phyloP scores from a whole-genome alignment of 2,113 vertebrate genomes.

The Bombycilla garrulus region DNA sequence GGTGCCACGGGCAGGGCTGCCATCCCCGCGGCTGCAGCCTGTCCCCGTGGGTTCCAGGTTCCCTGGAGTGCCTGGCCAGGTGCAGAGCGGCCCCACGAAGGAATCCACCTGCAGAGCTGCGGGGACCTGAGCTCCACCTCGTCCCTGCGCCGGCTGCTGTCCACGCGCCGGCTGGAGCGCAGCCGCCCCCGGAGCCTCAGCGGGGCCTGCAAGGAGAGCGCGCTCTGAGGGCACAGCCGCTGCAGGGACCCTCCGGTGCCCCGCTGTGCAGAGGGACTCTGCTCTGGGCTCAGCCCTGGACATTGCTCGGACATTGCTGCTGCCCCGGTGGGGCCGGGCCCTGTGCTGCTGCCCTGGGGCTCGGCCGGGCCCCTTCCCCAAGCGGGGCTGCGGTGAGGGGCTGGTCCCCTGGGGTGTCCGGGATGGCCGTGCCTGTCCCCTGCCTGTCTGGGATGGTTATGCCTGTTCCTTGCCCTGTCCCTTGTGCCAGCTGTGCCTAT shows the following conservation, averaged over 20 bases:
- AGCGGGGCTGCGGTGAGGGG: background rate
- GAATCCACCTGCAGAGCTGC: slow-evolving; percentile 91
- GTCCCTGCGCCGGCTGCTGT: slow-evolving; percentile 82
- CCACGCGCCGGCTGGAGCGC: slow-evolving; percentile 65
- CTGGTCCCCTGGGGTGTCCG: background rate
- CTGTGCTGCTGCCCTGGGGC: background rate
- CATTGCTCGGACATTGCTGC: background rate
- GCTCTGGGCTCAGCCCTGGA: background rate
- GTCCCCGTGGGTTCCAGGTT: slow-evolving; percentile 63
- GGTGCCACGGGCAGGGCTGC: background rate
- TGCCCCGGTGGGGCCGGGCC: background rate
- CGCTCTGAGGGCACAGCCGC: slow-evolving; percentile 53
- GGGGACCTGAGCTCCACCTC: slow-evolving; percentile 91
- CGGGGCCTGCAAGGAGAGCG: slow-evolving; percentile 82
- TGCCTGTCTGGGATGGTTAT: background rate
- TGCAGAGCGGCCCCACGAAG: slow-evolving; percentile 69
- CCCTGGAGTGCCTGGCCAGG: slow-evolving; percentile 72
- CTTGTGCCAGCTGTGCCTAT: background rate
- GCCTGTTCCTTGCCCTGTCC: background rate
- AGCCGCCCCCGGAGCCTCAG: slow-evolving; percentile 80
- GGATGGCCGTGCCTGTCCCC: background rate
- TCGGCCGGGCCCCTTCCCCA: background rate
- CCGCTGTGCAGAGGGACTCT: fast-evolving
- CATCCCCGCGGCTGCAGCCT: background rate
- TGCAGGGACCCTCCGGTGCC: fast-evolving